A percentile compares a stretch with the other conserved stretches of the same genome.
phyloP scores from a whole-genome alignment of 2,113 vertebrate genomes.

The Rhabdomys dilectus region DNA sequence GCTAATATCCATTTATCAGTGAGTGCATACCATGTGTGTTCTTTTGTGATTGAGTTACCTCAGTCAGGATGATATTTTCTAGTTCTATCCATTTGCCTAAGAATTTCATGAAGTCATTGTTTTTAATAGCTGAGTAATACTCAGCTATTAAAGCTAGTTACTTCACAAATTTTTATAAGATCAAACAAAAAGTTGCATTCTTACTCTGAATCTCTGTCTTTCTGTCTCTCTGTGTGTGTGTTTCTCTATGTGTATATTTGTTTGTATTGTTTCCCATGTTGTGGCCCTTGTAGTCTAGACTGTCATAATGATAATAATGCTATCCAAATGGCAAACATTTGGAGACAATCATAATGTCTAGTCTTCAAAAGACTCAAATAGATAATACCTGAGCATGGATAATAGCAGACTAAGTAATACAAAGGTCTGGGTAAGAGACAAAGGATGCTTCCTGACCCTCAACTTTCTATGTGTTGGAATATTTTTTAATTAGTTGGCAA shows the following conservation, averaged over 20 bases:
- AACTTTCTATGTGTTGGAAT: background rate
- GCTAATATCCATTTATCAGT: too few species aligned
- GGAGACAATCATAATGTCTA: background rate
- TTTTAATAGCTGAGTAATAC: too few species aligned
- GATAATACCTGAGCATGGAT: background rate
- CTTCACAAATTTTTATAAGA: background rate
- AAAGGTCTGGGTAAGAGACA: background rate
- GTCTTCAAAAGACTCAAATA: background rate
- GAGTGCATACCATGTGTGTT: too few species aligned
- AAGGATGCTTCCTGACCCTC: background rate
- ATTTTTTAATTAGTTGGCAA: background rate
- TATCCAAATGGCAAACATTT: background rate
- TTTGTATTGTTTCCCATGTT: background rate
- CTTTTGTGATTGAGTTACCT: too few species aligned
- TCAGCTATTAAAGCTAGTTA: background rate
- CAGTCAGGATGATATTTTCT: too few species aligned
- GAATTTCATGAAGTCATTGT: too few species aligned
- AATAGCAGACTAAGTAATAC: background rate
- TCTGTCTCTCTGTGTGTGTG: background rate
- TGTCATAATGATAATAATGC: background rate
- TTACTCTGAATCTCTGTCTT: too few species aligned
- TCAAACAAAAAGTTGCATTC: background rate
- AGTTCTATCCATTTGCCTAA: too few species aligned
- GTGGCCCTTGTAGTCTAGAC: background rate
- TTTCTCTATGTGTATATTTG: background rate